These are phyloP conservation scores for Drosophila mojavensis DNA, from an alignment of 1,140 invertebrate genomes.

Conservation along the genomic window DNA sequence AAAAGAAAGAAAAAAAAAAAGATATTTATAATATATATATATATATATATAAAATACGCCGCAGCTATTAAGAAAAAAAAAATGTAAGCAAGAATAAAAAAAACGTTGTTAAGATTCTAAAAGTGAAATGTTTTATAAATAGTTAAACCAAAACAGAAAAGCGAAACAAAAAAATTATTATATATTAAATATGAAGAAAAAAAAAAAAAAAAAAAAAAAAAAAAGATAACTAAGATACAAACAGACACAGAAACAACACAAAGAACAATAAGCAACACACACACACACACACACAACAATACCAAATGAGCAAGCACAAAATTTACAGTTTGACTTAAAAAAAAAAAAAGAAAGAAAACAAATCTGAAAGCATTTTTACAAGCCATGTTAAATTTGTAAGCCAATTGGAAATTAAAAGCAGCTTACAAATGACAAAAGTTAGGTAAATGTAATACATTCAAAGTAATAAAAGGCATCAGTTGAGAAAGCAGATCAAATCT, in stretches of 20 bases:
- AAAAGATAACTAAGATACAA: slow-evolving; percentile 34
- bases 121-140: slow-evolving; percentile 84
- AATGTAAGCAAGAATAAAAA: slow-evolving; percentile 64
- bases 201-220: slow-evolving; percentile 36
- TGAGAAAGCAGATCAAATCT: slow-evolving; percentile 35
- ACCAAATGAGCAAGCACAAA: slow-evolving; percentile 34
- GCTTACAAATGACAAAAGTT: slow-evolving; percentile 21
- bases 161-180: slow-evolving; percentile 63
- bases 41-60: slow-evolving; percentile 31
- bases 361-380: slow-evolving; percentile 35
- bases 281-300: slow-evolving; percentile 2
- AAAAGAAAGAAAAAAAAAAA: slow-evolving; percentile 46
- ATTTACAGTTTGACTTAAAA: slow-evolving; percentile 32
- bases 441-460: slow-evolving; percentile 41
- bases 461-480: slow-evolving; percentile 28
- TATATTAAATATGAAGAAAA: slow-evolving; percentile 75
- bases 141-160: slow-evolving; percentile 70
- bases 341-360: neutral
- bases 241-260: slow-evolving; percentile 30
- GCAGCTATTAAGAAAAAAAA: slow-evolving; percentile 29
- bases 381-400: slow-evolving; percentile 41
- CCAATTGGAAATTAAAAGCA: slow-evolving; percentile 28
- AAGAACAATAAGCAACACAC: slow-evolving; percentile 17
- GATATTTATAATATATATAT: slow-evolving; percentile 22
- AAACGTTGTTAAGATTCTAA: slow-evolving; percentile 84